Base-by-base conservation (phyloP, 2,113 vertebrate genomes). In the Pantherophis guttatus region DNA sequence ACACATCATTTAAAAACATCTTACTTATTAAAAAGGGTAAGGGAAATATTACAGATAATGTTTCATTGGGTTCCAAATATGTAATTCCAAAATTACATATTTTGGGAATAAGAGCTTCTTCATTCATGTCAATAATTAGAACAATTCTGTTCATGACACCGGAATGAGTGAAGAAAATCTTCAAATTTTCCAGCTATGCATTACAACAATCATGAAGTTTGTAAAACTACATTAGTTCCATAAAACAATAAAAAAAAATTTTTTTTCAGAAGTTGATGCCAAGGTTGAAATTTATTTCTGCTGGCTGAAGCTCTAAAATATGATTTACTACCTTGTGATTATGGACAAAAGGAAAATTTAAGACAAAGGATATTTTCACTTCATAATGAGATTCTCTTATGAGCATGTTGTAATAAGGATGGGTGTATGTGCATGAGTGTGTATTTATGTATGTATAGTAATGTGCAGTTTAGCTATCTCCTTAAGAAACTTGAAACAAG, bases 401-500 rank as follows among this genome's bases (percentile, higher is more conserved):
- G 52, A 88, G 21, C 33, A 33, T 52, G 19, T 3, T 39, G 1
- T 54, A 29, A 19, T 54, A 24, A 39, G 3, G 53, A 33, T 75
- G 33, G 26, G 8, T 29, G 8, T 39, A 6, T 48, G 57, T 87
- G 12, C 12, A 1, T 87, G 48, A 23, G 3, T 86, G 21, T 86
- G 85, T 12, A 21, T 11, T 44, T 86, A 50, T 5, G 1, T 15
- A 52, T 54, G 3, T 7, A 48, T 85, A 86, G 85, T 6, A 24
- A 5, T 3, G 15, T 54, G 2, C 53, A 92, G 19, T 81, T 88
- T 86, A 62, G 33, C 89, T 55, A 48, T 29, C 1, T 19, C n/a
- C 0, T 0, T 90, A n/a, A 91, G 29, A 39, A 21, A 33, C 33
- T 0, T 5, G 2, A 19, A 17, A 10, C 6, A 86, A 0, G 13